These are phyloP conservation scores for Callyntrura sp. DNA, from an alignment of 2,888 invertebrate genomes.

Conservation along the genomic window DNA sequence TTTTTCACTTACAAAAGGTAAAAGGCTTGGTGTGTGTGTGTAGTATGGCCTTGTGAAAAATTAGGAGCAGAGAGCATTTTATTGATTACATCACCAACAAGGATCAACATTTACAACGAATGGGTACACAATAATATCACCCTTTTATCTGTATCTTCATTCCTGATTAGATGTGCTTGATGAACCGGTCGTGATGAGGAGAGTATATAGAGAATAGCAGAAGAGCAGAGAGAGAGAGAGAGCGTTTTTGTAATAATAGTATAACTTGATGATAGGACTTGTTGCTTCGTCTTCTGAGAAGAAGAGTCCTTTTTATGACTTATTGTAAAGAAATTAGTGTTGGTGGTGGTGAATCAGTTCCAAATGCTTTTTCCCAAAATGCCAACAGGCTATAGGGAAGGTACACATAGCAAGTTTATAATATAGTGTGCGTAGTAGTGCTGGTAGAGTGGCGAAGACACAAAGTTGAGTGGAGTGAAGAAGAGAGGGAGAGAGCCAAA, in stretches of 20 bases:
- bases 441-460: not conserved
- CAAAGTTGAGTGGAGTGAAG: not conserved
- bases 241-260: not conserved
- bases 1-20: not conserved
- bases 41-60: conserved; percentile 27
- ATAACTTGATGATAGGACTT: conserved; percentile 24
- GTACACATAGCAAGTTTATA: no score
- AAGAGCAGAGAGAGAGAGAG: no score
- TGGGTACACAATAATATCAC: conserved; percentile 7
- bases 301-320: conserved; percentile 50
- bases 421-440: not conserved
- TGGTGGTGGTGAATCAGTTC: conserved; percentile 56
- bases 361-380: conserved; percentile 56
- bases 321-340: conserved; percentile 60
- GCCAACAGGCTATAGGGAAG: conserved; percentile 48
- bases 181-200: conserved; percentile 53
- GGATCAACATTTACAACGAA: not conserved
- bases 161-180: conserved; percentile 64
- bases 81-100: conserved; percentile 55
- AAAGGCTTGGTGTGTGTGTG: no score
- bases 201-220: not conserved
- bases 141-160: conserved; percentile 58
- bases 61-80: conserved; percentile 28
- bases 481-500: not conserved
- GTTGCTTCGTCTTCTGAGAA: conserved; percentile 41